Conservation (phyloP, 2,888 invertebrate genomes). For the Heliconius sara region DNA sequence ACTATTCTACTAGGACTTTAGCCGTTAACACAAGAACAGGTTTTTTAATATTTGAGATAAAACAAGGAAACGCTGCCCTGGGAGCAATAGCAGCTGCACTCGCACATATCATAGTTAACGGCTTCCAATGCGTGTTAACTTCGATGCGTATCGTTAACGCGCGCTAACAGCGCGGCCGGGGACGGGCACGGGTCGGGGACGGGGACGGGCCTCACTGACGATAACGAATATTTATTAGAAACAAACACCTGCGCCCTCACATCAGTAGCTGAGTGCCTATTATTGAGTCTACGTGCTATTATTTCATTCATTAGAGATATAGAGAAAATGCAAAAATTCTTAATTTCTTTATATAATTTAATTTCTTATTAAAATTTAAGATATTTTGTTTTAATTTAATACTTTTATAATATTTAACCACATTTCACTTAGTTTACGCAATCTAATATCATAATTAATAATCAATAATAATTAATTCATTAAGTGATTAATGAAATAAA, state of each 20-base stretch:
- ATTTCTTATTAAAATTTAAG: background rate
- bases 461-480: too few relatives aligned
- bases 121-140: conserved; percentile 11
- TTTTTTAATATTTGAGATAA: background rate
- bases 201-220: background rate
- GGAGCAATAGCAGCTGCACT: background rate
- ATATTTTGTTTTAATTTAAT: background rate
- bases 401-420: background rate
- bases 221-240: conserved; percentile 30
- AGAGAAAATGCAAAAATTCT: background rate
- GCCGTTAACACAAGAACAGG: background rate
- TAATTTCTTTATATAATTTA: too few relatives aligned
- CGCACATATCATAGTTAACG: conserved; percentile 23
- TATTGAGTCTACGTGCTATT: background rate
- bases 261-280: background rate
- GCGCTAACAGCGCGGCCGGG: conserved; percentile 10
- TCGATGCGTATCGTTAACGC: conserved; percentile 4
- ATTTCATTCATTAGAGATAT: background rate
- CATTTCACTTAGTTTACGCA: background rate
- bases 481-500: too few relatives aligned
- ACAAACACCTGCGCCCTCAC: conserved; percentile 15
- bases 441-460: background rate
- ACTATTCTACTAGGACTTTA: too few relatives aligned
- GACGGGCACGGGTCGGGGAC: too few relatives aligned
- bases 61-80: background rate